A percentile compares a stretch with the other conserved stretches of the same genome.
Evolutionary conservation across 2,888 invertebrate genomes (phyloP).

Genomic region (Exocentrus adspersus): DNA sequence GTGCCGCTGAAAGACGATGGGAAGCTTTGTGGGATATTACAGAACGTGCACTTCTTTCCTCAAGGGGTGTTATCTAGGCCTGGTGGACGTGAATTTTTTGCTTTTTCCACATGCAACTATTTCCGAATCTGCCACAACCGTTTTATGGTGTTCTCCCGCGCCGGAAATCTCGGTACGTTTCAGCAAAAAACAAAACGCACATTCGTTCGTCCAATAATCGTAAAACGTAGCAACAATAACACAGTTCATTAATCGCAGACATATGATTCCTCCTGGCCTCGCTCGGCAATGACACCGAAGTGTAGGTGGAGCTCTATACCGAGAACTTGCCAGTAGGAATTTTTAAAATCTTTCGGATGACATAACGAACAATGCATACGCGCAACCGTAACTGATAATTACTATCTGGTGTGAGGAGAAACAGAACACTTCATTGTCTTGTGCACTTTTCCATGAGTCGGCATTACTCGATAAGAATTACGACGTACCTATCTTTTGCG

Average conservation of each 20-base stretch:
- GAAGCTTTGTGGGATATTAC: constrained; percentile 13
- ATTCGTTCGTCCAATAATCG: not conserved
- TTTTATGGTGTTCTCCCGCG: too few relatives aligned
- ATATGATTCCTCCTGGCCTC: not conserved
- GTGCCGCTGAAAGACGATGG: constrained; percentile 14
- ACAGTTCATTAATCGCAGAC: not conserved
- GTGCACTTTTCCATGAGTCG: too few relatives aligned
- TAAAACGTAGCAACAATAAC: not conserved
- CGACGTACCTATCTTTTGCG: too few relatives aligned
- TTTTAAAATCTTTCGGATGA: not conserved
- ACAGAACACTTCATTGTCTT: not conserved
- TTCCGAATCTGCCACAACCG: too few relatives aligned
- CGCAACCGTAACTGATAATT: not conserved
- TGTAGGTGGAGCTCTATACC: not conserved
- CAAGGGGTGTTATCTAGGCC: not conserved
- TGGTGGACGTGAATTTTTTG: constrained; percentile 9
- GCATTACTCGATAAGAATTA: too few relatives aligned
- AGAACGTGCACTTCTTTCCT: constrained; percentile 7
- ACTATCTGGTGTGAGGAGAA: not conserved
- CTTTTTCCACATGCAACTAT: too few relatives aligned
- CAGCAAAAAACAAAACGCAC: not conserved
- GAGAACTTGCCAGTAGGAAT: not conserved
- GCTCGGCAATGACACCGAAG: not conserved
- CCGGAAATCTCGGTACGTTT: too few relatives aligned
- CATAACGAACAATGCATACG: not conserved